phyloP scores from a whole-genome alignment of 2,113 vertebrate species.

The Rhinoptilus africanus region DNA sequence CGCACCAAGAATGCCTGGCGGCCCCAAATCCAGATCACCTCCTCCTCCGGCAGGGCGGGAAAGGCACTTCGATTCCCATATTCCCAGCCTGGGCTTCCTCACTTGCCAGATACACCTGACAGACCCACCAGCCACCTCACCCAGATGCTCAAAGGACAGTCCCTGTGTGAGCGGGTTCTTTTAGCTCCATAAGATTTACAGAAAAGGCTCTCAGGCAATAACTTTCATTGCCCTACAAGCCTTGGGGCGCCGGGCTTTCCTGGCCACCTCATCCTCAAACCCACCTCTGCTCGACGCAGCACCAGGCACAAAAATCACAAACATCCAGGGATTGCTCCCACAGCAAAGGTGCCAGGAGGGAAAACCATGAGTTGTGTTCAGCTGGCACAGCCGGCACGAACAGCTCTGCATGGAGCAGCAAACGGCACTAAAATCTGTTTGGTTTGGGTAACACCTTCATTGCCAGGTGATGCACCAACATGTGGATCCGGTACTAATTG shows the following conservation, averaged over 20 bases:
- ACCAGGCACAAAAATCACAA: no score
- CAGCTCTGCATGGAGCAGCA: background rate
- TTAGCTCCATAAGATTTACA: background rate
- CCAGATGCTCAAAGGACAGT: background rate
- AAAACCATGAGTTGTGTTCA: background rate
- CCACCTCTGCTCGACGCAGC: no score
- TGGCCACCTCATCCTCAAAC: no score
- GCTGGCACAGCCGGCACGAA: background rate
- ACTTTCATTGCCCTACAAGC: no score
- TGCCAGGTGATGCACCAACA: background rate
- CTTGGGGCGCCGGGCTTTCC: no score
- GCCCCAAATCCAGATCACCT: background rate
- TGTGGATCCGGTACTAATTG: no score
- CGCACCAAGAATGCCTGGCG: fast-evolving
- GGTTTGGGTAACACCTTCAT: no score
- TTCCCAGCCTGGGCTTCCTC: background rate
- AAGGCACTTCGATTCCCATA: background rate
- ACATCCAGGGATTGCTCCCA: no score
- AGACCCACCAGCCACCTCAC: background rate
- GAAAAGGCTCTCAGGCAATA: background rate
- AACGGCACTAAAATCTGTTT: background rate
- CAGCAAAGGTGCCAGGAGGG: no score
- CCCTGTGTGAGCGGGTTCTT: background rate
- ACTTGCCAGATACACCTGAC: background rate
- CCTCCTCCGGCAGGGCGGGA: background rate